Base-by-base conservation (phyloP, 2,113 vertebrate species). In the Alligator sinensis region DNA sequence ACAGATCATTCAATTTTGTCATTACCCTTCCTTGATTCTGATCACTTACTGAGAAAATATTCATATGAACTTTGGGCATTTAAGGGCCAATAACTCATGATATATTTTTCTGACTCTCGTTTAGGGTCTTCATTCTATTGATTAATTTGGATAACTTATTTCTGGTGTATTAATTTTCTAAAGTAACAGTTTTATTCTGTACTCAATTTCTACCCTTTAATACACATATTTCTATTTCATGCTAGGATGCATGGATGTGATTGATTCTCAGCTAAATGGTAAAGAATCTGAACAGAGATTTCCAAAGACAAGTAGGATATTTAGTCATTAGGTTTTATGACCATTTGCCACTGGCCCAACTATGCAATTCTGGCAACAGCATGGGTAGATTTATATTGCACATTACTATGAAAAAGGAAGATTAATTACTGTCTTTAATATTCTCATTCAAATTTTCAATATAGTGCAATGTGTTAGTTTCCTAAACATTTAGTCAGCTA, bases 281-380 rank as follows among this genome's bases (percentile, higher is more conserved):
- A 82, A 75, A 64, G 57, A 64, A 82, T 87, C 80, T 88, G 59
- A 17, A 80, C 64, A 63, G 90, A 62, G 14, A 59, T 3, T 75
- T 64, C 82, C 62, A 92, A 94, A 91, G 76, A 84, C 27, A 88
- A 76, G 7, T 11, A 76, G 27, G 61, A 87, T 59, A 91, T 92
- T 82, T 57, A 74, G 74, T 62, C 5, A 83, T 59, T 54, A 34
- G 21, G 4, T 68, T 75, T 76, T 30, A 22, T 6, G 7, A 1
- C 1, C 59, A 77, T 84, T 60, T 80, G 0, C 25, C 78, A 89
- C 2, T 34, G 68, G 58, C 18, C 58, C 6, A 86, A 17, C 34
- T 77, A 77, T 54, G 9, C 62, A 54, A 74, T 61, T 83, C 89
- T 24, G 82, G 8, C 21, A 89, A 77, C 83, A 57, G 60, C 54